Conservation (phyloP, 37 sponge, comb jelly and placozoan genomes). For the Cliona cf. orientalis region DNA sequence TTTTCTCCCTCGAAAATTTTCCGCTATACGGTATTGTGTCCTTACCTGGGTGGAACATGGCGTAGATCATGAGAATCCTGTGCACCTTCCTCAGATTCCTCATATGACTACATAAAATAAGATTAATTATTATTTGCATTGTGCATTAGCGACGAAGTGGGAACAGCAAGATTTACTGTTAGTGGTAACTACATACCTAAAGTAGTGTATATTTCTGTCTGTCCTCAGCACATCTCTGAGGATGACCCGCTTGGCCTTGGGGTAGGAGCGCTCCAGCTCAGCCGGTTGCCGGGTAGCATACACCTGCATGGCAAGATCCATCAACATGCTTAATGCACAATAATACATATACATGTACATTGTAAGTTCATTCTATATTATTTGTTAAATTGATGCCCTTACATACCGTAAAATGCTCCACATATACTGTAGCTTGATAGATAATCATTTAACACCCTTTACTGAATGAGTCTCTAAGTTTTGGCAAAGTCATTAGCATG, state of each 20-base stretch:
- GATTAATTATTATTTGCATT: too few relatives aligned
- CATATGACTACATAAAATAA: constrained; percentile 44
- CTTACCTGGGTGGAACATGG: constrained; percentile 84
- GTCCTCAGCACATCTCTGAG: constrained; percentile 87
- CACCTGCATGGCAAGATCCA: constrained; percentile 33
- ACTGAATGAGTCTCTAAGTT: too few relatives aligned
- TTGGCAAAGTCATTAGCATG: too few relatives aligned
- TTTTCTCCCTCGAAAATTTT: neutral
- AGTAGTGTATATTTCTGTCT: constrained; percentile 77
- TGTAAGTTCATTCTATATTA: too few relatives aligned
- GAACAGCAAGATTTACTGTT: neutral
- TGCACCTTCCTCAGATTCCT: constrained; percentile 77
- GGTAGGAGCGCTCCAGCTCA: constrained; percentile 56
- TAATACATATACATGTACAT: too few relatives aligned
- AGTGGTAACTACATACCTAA: constrained; percentile 49
- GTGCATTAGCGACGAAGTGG: too few relatives aligned
- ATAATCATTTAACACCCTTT: too few relatives aligned
- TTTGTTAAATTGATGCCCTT: too few relatives aligned
- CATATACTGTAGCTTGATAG: too few relatives aligned
- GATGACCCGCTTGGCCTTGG: constrained; percentile 73
- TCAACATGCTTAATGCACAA: too few relatives aligned
- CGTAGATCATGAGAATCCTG: constrained; percentile 67
- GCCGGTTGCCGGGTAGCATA: constrained; percentile 72
- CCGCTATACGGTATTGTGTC: neutral
- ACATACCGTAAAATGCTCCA: too few relatives aligned